Base-by-base conservation (phyloP, 1,140 invertebrate species). In the Cotesia typhae region DNA sequence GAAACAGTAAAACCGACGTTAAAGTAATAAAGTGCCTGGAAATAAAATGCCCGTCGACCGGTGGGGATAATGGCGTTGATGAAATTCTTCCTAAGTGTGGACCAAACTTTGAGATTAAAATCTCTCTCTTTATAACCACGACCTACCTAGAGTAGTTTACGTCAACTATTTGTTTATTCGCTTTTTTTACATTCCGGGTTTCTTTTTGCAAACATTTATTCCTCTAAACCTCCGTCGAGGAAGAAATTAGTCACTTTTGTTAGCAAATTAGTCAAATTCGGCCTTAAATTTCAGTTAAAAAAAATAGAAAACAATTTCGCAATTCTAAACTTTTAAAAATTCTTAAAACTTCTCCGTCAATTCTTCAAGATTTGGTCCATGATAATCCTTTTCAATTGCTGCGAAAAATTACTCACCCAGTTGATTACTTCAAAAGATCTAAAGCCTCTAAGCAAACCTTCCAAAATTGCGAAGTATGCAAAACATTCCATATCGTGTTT, bases 91-190 rank as follows among this genome's bases (percentile, higher is more conserved):
- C 28, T 47, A 51, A 41, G 63, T 57, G 38, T 71, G 70, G 70
- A 66, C 70, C 59, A 72, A 72, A 72, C 70, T 72, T 53, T 64
- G 12, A 72, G 63, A 72, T 72, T 72, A 72, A 72, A 72, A 72
- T 51, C 63, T 67, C 51, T 36, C 35, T 53, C 28, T 52, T 67
- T 53, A 5, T 41, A 41, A n/a, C 12, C 37, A 41, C 37, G 38
- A 12, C 35, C 36, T 35, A 41, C 28, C 20, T 38, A 7, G 12
- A 59, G 10, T 67, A 67, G 66, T 72, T 72, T 59, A 67, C 64
- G 67, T 37, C 64, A 70, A 70, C 59, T 38, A 63, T 57, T 47
- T 63, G 3, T 65, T 36, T 55, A 38, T n/a, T 55, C 36, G 36
- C 4, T 47, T 35, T 63, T 53, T 53, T 71, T 63, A 52, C 36